A percentile compares a stretch with the other conserved stretches of the same genome.
phyloP scores from a whole-genome alignment of 2,888 invertebrate genomes.

The Stictocephala bisonia region DNA sequence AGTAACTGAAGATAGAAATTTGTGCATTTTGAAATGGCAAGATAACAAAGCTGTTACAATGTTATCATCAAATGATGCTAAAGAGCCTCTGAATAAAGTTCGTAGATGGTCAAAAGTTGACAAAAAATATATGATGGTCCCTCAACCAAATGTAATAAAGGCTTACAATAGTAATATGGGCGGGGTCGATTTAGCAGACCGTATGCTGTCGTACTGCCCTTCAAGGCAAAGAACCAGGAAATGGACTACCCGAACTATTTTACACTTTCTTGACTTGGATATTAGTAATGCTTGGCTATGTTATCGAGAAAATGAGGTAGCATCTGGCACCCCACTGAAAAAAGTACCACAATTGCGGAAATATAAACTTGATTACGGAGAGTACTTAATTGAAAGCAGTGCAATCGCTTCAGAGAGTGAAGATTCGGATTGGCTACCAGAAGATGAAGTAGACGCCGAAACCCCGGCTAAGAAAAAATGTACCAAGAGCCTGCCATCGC shows the following conservation, averaged over 20 bases:
- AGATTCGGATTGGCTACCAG: neutral
- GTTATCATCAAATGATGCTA: conserved; percentile 1
- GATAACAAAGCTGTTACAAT: conserved; percentile 19
- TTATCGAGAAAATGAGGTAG: conserved; percentile 1
- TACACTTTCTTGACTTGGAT: conserved; percentile 8
- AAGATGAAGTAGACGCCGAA: neutral
- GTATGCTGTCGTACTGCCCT: neutral
- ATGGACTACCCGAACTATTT: conserved; percentile 7
- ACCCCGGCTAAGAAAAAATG: neutral
- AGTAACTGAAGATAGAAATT: neutral
- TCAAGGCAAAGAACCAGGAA: conserved; percentile 17
- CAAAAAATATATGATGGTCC: neutral
- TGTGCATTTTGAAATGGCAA: conserved; percentile 10
- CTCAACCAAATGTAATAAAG: neutral
- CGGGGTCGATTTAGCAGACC: neutral
- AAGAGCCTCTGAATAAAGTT: neutral
- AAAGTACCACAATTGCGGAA: conserved; percentile 8
- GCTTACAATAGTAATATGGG: neutral
- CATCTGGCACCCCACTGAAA: neutral
- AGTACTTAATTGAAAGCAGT: neutral
- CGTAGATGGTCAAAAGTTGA: neutral
- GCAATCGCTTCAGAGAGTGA: neutral
- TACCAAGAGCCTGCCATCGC: neutral
- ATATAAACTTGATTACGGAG: conserved; percentile 11
- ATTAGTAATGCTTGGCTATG: conserved; percentile 2